These are phyloP conservation scores for Zaprionus ornatus DNA, from an alignment of 1,140 invertebrate genomes.

Conservation along the genomic window DNA sequence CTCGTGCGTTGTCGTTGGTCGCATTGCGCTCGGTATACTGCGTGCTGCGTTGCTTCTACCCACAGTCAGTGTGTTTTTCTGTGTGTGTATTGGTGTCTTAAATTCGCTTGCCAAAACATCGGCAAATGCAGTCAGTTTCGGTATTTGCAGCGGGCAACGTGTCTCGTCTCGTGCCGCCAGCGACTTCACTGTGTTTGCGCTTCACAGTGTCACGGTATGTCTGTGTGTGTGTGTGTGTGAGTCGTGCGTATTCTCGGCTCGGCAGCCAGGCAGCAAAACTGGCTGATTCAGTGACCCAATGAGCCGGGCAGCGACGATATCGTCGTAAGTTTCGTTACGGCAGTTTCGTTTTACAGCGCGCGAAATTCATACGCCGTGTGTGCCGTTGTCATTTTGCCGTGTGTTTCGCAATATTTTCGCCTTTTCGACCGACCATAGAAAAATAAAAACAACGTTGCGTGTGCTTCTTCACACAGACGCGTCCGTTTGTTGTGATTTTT, in stretches of 20 bases:
- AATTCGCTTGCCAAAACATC: slow-evolving; percentile 62
- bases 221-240: slow-evolving; percentile 8
- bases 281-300: slow-evolving; percentile 63
- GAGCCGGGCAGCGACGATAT: slow-evolving; percentile 51
- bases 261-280: slow-evolving; percentile 13
- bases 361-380: slow-evolving; percentile 1
- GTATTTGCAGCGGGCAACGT: slow-evolving; percentile 70
- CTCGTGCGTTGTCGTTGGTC: slow-evolving; percentile 14
- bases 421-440: background rate
- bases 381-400: background rate
- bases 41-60: background rate
- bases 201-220: background rate
- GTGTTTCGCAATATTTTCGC: background rate
- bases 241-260: slow-evolving; percentile 24
- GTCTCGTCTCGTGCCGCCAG: slow-evolving; percentile 3
- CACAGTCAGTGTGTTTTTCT: background rate
- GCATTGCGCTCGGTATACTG: slow-evolving; percentile 14
- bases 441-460: slow-evolving; percentile 1
- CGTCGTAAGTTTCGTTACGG: slow-evolving; percentile 30
- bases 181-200: background rate
- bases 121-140: slow-evolving; percentile 72
- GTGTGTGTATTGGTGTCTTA: slow-evolving; percentile 46
- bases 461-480: background rate
- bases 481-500: slow-evolving; percentile 8
- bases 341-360: slow-evolving; percentile 1